Base-by-base conservation (phyloP, 2,797 vertebrate genomes). In the Amniataba percoides region DNA sequence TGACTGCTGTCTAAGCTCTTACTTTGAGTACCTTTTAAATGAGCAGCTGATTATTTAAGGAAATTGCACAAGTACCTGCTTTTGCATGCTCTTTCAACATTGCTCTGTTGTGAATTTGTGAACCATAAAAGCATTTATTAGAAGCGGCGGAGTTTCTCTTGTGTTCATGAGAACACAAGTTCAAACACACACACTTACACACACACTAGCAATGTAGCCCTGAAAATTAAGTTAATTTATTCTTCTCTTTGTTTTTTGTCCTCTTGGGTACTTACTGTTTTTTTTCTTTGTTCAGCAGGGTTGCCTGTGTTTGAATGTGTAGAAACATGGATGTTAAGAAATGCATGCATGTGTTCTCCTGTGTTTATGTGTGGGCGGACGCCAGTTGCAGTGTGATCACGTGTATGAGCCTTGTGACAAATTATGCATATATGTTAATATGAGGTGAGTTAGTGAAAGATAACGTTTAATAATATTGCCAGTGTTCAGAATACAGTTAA, bases 11-110 rank as follows among this genome's bases (percentile, higher is more conserved):
- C 5, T 23, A 13, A 49, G 72, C 51, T 77, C 42, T 74, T 34
- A 19, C 69, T 71, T 73, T 80, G 55, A 68, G 43, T 23, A 19
- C 25, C 58, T 77, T 85, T 79, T 64, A 78, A 82, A 77, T 71
- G 56, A 82, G 57, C 16, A 21, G 77, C 59, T 88, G 60, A 87
- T 67, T 79, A 70, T 63, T 83, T 36, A 69, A 70, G 45, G 71
- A 53, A 31, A 31, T 48, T n/a, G 3, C n/a, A 39, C 27, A 14
- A 42, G 23, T 65, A 40, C 40, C 46, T 61, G 16, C 56, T 62
- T 52, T 49, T 39, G 40, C 62, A 62, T 53, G 11, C 2, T 74
- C 16, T 49, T 84, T 76, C 53, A 75, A 27, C 31, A 18, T n/a
- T 56, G 34, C 40, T 61, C 52, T 31, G 5, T 31, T 51, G 65